phyloP scores from a whole-genome alignment of 1,140 invertebrate species.

The Berghia stephanieae region DNA sequence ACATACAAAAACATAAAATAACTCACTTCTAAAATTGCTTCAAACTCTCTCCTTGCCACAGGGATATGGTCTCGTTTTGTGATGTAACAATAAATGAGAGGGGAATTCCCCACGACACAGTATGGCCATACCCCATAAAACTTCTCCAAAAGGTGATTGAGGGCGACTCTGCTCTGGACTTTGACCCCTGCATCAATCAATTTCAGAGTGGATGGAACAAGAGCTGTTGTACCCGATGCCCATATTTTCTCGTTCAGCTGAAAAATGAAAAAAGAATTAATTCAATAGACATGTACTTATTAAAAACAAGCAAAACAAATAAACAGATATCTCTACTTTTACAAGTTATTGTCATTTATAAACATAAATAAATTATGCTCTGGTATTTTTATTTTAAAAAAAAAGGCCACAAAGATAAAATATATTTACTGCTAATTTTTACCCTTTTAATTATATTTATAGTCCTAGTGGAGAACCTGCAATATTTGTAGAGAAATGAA shows the following conservation, averaged over 20 bases:
- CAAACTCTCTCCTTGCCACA: slow-evolving; percentile 47
- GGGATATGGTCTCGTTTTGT: slow-evolving; percentile 52
- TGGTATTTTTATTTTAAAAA: too few species aligned
- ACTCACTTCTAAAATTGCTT: too few species aligned
- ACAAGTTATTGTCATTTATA: too few species aligned
- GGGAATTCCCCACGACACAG: slow-evolving; percentile 78
- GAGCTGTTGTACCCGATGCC: slow-evolving; percentile 89
- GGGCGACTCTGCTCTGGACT: slow-evolving; percentile 80
- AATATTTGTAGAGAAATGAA: too few species aligned
- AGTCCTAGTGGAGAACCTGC: too few species aligned
- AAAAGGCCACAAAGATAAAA: too few species aligned
- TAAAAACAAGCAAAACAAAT: too few species aligned
- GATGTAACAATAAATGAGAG: slow-evolving; percentile 61
- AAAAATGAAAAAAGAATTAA: slow-evolving; percentile 40
- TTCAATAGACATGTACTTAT: too few species aligned
- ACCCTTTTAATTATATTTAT: too few species aligned
- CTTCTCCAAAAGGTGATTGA: slow-evolving; percentile 83
- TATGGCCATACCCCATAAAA: slow-evolving; percentile 81
- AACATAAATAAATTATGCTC: too few species aligned
- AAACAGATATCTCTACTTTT: too few species aligned
- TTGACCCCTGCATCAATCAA: slow-evolving; percentile 78
- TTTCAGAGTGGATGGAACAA: slow-evolving; percentile 86
- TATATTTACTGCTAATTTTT: too few species aligned
- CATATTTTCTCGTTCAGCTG: slow-evolving; percentile 83
- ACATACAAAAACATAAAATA: not conserved